Conservation (phyloP, 2,113 vertebrate species). For the Mus musculus region GRCm39 chr14:98653501-98654000, state of each 20-base stretch:
- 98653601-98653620: neutral
- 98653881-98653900: neutral
- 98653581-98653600: neutral
- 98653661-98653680: accelerated
- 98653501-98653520: neutral
- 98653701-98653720: neutral
- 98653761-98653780: neutral
- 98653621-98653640: neutral
- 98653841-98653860: neutral
- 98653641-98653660: neutral
- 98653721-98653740: neutral
- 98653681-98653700: accelerated
- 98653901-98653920: neutral
- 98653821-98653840: neutral
- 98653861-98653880: neutral
- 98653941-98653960: neutral
- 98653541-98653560: neutral
- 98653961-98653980: neutral
- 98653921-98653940: neutral
- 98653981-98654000: neutral
- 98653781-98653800: neutral
- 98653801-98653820: neutral
- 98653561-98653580: neutral
- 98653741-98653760: neutral
- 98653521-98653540: neutral